Evolutionary conservation across 2,113 vertebrate genomes (phyloP), one percentile per base, ranked within the genome.

Genomic region (Peromyscus maniculatus): DNA sequence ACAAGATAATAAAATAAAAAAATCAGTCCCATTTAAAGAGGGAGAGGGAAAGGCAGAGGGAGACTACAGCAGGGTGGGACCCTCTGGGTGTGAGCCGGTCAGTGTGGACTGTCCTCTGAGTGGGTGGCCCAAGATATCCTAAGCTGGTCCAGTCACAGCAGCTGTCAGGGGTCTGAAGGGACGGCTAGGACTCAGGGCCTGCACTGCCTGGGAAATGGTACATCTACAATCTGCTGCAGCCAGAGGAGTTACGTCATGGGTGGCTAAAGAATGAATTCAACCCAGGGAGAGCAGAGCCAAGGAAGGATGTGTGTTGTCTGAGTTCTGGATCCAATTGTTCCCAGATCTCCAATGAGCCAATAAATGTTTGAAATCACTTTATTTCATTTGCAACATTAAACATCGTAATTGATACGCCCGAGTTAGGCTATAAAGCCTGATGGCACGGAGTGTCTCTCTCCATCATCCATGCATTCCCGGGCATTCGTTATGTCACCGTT

Each of bases 311-410:
- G 15, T 78, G 43, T 89, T n/a, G n/a, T 91, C 67, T 87, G 78
- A 89, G 36, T 82, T 75, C 77, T 96, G 77, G 74, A 22, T 86
- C 92, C 90, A 80, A 66, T 49, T 36, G 36, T 71, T 66, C 67
- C 82, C 92, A 55, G 28, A 59, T 93, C 71, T 31, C 55, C 55
- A 87, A 4, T 7, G 79, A 94, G 84, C 66, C 93, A 33, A 52
- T 55, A 24, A 43, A 79, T 93, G 87, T 80, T 83, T 64, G 88
- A 71, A 88, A 79, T 91, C 55, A 24, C 89, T 96, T 89, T 86
- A 55, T 67, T 96, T 95, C 71, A 66, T 72, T 86, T 59, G 75
- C 52, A 97, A 86, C 59, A 87, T 90, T 90, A 62, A 80, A 80
- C 59, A 52, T 77, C 39, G 43, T 87, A 55, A 92, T 3, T 26